Base-by-base conservation (phyloP, 1,140 invertebrate genomes). In the Diorhabda elongata region DNA sequence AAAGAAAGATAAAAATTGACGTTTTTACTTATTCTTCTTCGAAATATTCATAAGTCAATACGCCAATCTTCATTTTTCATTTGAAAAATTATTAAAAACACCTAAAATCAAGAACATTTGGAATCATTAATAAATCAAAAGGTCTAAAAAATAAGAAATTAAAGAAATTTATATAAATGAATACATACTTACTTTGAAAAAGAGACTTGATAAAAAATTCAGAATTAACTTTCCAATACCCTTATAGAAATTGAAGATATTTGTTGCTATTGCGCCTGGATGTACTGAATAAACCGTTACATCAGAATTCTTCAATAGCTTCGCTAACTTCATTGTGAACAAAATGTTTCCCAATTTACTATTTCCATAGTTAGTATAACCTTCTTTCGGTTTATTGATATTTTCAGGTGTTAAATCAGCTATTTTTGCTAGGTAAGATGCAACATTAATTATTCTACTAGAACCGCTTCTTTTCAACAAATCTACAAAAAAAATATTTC, bases 311-410 rank as follows among this genome's bases (percentile, higher is more conserved):
- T 85, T 78, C 41, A 91, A 74, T 68, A 82, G 79, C 59, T 79
- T 79, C 43, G 84, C 81, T 43, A 92, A 80, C 79, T 91, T 87
- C 8, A 81, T 83, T 0, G 85, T 87, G 71, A 92, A 91, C 2
- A 92, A 80, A 41, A 89, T 78, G 67, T 90, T 87, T 4, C 89
- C 89, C 57, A 92, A 74, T 82, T 93, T 93, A 69, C 88, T 91
- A 74, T 89, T 88, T 2, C 80, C 77, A 76, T 92, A 93, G 57
- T 45, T 70, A 56, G 42, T 26, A 9, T 47, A 44, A 11, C 71
- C 71, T 52, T 6, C 6, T 7, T 58, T 47, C 67, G 60, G 71
- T 4, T 69, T 45, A 60, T 85, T 89, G 68, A 91, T 79, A 73
- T 91, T 86, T 42, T 87, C 83, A 64, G 88, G 88, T 70, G 91